phyloP scores from a whole-genome alignment of 2,888 invertebrate species.

The Acanthopleura granulata region DNA sequence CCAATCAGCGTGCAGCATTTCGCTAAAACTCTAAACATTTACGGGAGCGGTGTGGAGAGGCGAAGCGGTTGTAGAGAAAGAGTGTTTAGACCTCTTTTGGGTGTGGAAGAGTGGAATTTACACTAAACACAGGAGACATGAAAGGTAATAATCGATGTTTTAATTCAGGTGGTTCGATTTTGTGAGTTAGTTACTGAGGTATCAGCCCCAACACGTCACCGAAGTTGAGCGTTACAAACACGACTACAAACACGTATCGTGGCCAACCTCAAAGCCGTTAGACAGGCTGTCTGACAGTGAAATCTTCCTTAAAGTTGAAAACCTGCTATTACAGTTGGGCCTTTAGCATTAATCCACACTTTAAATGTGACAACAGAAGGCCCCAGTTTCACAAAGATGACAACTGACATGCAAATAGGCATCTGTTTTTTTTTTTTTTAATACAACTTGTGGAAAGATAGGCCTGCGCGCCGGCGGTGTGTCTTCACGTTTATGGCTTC shows the following conservation, averaged over 20 bases:
- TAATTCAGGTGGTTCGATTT: not conserved
- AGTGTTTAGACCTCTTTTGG: not conserved
- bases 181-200: no score
- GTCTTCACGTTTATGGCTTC: no score
- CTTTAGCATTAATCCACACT: not conserved
- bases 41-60: not conserved
- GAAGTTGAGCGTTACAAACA: not conserved
- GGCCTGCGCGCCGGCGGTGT: no score
- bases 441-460: no score
- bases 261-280: no score
- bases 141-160: slow-evolving; percentile 4
- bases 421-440: not conserved
- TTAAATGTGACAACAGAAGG: not conserved
- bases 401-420: not conserved
- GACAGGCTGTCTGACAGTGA: no score
- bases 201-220: not conserved
- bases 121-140: not conserved
- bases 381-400: not conserved
- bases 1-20: slow-evolving; percentile 39
- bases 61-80: not conserved
- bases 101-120: not conserved
- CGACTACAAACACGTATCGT: not conserved
- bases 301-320: no score
- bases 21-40: slow-evolving; percentile 7
- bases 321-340: no score